A percentile compares a stretch with the other conserved stretches of the same genome.
These are phyloP conservation scores for Corythornis vintsioides DNA, from an alignment of 2,113 vertebrate species.

Conservation along the genomic window DNA sequence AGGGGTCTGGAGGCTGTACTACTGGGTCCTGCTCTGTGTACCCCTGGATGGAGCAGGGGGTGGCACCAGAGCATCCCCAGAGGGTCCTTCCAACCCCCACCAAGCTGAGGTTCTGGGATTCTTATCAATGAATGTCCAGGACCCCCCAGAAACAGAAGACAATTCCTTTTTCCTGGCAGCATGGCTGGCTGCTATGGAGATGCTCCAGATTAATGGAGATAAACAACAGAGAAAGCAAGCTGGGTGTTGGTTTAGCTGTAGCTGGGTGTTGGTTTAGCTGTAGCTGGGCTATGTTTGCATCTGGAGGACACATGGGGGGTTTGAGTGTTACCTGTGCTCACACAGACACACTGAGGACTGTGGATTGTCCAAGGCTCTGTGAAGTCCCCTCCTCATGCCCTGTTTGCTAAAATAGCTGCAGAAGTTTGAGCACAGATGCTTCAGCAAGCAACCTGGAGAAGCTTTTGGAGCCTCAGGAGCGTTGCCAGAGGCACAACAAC, in stretches of 20 bases:
- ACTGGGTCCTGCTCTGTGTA: no score
- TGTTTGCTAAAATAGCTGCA: not conserved
- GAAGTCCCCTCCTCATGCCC: not conserved
- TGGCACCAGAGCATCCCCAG: not conserved
- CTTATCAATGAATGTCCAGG: not conserved
- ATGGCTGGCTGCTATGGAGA: not conserved
- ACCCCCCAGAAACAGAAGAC: not conserved
- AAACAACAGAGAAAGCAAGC: not conserved
- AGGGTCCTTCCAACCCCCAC: not conserved
- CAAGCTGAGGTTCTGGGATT: not conserved
- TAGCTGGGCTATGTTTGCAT: not conserved
- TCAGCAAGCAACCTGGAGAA: not conserved
- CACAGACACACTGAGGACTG: rapidly evolving
- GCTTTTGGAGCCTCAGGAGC: rapidly evolving
- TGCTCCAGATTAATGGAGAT: not conserved
- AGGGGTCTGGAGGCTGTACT: not conserved
- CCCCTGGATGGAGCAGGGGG: not conserved
- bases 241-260: not conserved
- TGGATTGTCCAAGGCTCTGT: rapidly evolving
- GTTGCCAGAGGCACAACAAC: not conserved
- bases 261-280: not conserved
- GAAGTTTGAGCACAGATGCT: rapidly evolving
- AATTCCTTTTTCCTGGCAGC: rapidly evolving
- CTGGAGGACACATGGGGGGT: not conserved
- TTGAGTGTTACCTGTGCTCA: not conserved